A percentile compares a stretch with the other conserved stretches of the same genome.
These are phyloP conservation scores for Paralichthys olivaceus DNA, from an alignment of 2,113 vertebrate genomes.

Conservation along the genomic window DNA sequence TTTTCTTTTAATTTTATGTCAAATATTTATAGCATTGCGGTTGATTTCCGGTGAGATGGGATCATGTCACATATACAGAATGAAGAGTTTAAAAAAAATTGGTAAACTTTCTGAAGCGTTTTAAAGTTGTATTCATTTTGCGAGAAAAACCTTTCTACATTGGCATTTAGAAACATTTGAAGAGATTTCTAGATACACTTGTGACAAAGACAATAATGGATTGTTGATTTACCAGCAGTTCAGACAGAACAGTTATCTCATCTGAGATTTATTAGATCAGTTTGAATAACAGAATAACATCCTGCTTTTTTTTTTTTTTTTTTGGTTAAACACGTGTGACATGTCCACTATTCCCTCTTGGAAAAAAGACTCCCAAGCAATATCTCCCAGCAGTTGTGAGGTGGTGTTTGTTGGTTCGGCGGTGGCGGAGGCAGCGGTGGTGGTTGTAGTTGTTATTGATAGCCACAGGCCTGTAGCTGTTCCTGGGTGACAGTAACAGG, in stretches of 20 bases:
- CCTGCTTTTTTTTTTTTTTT: not conserved
- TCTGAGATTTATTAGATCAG: slow-evolving; percentile 35
- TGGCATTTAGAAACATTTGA: not conserved
- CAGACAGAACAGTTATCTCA: not conserved
- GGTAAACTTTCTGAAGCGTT: not conserved
- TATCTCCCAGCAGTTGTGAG: slow-evolving; percentile 28
- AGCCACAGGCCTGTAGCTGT: slow-evolving; percentile 70
- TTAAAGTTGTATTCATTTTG: not conserved
- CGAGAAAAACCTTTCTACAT: not conserved
- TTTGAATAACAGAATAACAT: slow-evolving; percentile 16
- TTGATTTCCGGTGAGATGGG: not conserved
- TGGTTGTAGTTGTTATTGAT: slow-evolving; percentile 62
- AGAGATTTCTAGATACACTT: not conserved
- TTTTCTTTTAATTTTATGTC: too few relatives aligned
- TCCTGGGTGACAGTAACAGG: slow-evolving; percentile 76
- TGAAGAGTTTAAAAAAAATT: not conserved
- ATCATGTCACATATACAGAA: not conserved
- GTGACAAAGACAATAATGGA: not conserved
- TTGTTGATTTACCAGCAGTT: not conserved
- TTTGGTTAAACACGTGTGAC: slow-evolving; percentile 3
- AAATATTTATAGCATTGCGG: too few relatives aligned
- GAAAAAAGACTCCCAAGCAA: not conserved
- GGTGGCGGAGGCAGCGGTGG: slow-evolving; percentile 15
- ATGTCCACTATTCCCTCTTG: slow-evolving; percentile 5
- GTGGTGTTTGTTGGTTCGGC: slow-evolving; percentile 33